These are phyloP conservation scores for Elegia similella DNA, from an alignment of 2,888 invertebrate genomes.

Conservation along the genomic window DNA sequence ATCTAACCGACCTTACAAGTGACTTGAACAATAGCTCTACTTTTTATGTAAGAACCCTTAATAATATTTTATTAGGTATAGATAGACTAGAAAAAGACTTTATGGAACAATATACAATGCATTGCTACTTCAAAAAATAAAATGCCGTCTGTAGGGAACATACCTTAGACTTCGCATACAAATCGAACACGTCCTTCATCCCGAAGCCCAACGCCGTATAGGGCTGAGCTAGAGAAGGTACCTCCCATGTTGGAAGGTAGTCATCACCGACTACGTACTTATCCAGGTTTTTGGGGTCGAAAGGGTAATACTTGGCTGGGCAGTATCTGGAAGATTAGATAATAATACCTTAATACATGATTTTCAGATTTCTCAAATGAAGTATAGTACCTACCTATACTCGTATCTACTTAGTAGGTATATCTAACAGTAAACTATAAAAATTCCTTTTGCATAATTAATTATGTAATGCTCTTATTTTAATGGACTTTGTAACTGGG, in stretches of 20 bases:
- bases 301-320: slow-evolving; percentile 93
- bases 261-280: slow-evolving; percentile 98
- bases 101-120: no score
- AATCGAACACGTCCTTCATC: slow-evolving; percentile 93
- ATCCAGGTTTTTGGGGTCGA: slow-evolving; percentile 88
- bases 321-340: slow-evolving; percentile 86
- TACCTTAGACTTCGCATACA: slow-evolving; percentile 83
- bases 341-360: slow-evolving; percentile 3
- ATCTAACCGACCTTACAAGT: no score
- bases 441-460: no score
- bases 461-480: no score
- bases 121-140: no score
- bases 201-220: slow-evolving; percentile 88
- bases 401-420: no score
- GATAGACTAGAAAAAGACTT: no score
- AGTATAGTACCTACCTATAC: not conserved
- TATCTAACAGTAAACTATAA: no score
- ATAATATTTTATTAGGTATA: no score
- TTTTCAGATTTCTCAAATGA: not conserved
- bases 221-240: slow-evolving; percentile 87
- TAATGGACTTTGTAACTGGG: no score
- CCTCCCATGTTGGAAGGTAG: slow-evolving; percentile 96
- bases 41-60: no score
- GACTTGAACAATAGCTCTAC: no score
- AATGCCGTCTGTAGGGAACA: not conserved